Conservation (phyloP, 2,113 vertebrate genomes). For the Hippocampus zosterae region DNA sequence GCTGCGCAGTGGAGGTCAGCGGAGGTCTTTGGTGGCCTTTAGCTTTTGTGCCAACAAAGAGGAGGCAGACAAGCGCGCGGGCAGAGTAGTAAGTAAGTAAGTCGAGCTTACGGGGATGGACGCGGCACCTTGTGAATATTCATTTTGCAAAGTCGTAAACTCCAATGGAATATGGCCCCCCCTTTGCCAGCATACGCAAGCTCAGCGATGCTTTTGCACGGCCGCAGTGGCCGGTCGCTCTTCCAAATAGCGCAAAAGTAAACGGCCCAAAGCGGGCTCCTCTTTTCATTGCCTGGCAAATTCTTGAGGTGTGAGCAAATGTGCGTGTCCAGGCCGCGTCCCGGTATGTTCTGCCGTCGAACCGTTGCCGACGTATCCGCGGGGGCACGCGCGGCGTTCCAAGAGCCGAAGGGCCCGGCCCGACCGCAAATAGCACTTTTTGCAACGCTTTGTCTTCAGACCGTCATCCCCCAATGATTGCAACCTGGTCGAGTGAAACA, state of each 20-base stretch:
- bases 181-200: conserved; percentile 18
- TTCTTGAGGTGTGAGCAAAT: conserved; percentile 25
- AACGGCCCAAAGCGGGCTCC: conserved; percentile 30
- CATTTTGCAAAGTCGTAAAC: conserved; percentile 32
- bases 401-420: too few relatives aligned
- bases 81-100: too few relatives aligned
- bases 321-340: background rate
- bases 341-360: too few relatives aligned
- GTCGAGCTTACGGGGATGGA: background rate
- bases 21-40: conserved; percentile 7
- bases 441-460: too few relatives aligned
- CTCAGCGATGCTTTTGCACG: conserved; percentile 26
- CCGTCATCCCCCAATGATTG: too few relatives aligned
- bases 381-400: too few relatives aligned
- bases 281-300: conserved; percentile 47
- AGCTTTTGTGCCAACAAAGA: background rate
- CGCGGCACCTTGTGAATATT: conserved; percentile 17
- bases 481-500: too few relatives aligned
- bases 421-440: too few relatives aligned
- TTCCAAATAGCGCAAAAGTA: conserved; percentile 43
- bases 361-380: too few relatives aligned
- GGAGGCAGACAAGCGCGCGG: too few relatives aligned
- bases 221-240: conserved; percentile 35
- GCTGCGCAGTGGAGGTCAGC: too few relatives aligned
- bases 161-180: conserved; percentile 57